Percentiles rank a stretch among this genome's conserved stretches.
Conservation (phyloP, 2,888 invertebrate genomes). For the Sepiola atlantica region DNA sequence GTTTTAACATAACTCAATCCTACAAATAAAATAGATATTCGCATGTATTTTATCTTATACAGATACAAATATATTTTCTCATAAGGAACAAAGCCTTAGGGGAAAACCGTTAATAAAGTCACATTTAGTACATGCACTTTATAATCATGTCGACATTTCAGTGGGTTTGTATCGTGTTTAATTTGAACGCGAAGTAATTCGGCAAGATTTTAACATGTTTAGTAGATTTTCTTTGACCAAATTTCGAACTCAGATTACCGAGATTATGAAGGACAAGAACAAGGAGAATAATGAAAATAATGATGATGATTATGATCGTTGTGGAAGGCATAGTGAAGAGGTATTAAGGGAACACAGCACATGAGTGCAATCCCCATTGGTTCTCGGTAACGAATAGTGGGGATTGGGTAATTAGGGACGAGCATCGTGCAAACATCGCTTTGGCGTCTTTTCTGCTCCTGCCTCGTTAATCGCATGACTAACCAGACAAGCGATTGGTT, state of each 20-base stretch:
- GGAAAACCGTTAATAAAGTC: too few species aligned
- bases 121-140: too few species aligned
- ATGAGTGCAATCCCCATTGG: background rate
- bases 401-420: background rate
- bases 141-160: too few species aligned
- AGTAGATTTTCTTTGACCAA: background rate
- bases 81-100: too few species aligned
- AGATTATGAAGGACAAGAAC: background rate
- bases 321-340: background rate
- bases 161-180: too few species aligned
- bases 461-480: background rate
- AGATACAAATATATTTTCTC: too few species aligned
- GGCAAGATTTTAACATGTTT: too few species aligned
- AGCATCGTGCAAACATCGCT: background rate
- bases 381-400: background rate
- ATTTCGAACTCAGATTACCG: background rate
- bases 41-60: too few species aligned
- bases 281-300: background rate
- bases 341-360: background rate
- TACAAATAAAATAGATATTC: too few species aligned
- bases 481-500: slow-evolving; percentile 13
- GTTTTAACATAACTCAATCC: too few species aligned
- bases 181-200: too few species aligned
- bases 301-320: background rate
- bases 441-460: background rate